Base-by-base conservation (phyloP, 1,140 invertebrate species). In the Rhyacophila brunnea region DNA sequence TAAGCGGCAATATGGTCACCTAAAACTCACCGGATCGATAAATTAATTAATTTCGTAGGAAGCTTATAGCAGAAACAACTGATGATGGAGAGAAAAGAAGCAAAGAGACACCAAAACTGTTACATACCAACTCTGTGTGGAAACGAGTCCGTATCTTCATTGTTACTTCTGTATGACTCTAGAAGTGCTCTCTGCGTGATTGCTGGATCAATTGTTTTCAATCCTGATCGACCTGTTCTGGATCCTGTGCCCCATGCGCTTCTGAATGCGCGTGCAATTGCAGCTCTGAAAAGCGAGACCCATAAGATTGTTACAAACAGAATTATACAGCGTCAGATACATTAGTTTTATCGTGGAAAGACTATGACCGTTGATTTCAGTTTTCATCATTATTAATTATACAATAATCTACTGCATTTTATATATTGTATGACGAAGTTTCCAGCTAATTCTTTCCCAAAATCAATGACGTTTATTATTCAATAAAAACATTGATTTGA, bases 151-250 rank as follows among this genome's bases (percentile, higher is more conserved):
- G 65, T 15, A 58, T 66, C 7, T 68, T 71, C 61, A 66, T 77
- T 79, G 45, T 81, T 83, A 14, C 77, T 74, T 63, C 80, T 77
- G 69, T 87, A 85, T 4, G 84, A 82, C 58, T 83, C 81, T 32
- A 91, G 68, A 7, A 91, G 72, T 13, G 87, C 84, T 67, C 85
- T 81, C 64, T 85, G 82, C 68, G 87, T 91, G 55, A 87, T 68
- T 62, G 83, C 78, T 23, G 88, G 89, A 74, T 90, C 87, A 56
- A 89, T 78, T 18, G 85, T 80, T 50, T 70, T 79, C 47, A 83
- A 74, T 48, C 80, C 79, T 4, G 80, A 78, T 60, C 87, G 76
- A 42, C 80, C 87, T 13, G 83, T 84, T 56, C 87, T 72, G 48
- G 81, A 80, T 52, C 74, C 81, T 46, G 80, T 80, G 11, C 80